phyloP scores from a whole-genome alignment of 2,888 invertebrate genomes.

The Girardia tigrina region DNA sequence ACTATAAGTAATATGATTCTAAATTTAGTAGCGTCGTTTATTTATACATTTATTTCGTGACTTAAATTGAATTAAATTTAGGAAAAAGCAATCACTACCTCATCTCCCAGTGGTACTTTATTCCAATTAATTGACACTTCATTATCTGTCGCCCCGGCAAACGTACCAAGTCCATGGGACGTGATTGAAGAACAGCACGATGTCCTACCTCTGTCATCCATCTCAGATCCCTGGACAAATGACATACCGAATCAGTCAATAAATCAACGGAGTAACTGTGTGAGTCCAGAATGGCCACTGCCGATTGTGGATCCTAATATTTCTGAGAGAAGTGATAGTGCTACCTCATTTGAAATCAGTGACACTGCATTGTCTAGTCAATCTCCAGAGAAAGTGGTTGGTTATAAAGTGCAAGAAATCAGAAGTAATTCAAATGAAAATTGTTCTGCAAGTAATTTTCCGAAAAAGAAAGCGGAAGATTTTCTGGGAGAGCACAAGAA shows the following conservation, averaged over 20 bases:
- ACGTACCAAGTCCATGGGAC: constrained; percentile 33
- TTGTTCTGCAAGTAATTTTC: background rate
- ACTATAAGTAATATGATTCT: too few species aligned
- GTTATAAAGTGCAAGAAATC: background rate
- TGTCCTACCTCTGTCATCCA: background rate
- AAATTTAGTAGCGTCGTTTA: too few species aligned
- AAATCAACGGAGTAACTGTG: background rate
- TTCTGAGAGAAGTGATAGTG: constrained; percentile 6
- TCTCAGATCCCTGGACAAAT: background rate
- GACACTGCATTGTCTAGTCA: background rate
- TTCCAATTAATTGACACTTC: constrained; percentile 35
- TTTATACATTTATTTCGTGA: too few species aligned
- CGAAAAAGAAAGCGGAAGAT: constrained; percentile 13
- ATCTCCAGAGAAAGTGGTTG: background rate
- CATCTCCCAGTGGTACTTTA: constrained; percentile 30
- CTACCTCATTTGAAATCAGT: constrained; percentile 20
- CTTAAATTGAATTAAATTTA: too few species aligned
- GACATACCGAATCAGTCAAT: background rate
- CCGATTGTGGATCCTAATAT: background rate
- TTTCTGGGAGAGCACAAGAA: constrained; percentile 24
- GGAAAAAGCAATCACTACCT: constrained; percentile 11
- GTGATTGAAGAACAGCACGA: background rate
- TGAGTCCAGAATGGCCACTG: background rate
- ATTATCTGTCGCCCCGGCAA: constrained; percentile 33
- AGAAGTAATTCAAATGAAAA: background rate